Evolutionary conservation across 2,113 vertebrate species (phyloP), one percentile per base, ranked within the genome.

Genomic region (Climacteris rufus): DNA sequence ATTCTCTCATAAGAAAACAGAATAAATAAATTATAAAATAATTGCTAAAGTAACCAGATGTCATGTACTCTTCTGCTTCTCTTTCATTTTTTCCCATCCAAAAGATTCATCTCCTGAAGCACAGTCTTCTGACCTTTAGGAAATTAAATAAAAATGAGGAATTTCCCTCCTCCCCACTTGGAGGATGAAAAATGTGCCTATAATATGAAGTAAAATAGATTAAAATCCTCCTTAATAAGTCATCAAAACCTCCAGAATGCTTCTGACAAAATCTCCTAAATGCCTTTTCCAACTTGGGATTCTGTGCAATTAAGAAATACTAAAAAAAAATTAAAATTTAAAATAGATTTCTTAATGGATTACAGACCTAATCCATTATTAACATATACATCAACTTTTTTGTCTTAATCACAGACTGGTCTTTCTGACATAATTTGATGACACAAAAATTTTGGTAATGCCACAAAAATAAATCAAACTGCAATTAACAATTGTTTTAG

Each of bases 361-460:
- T 94, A 59, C 57, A 80, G 68, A 37, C 9, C 52, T 40, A 88
- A 84, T 94, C 50, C 78, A 59, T 86, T 66, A 93, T 89, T 94
- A 97, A 96, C 57, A 80, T 15, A 44, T 47, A 74, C 40, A 94
- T 87, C 77, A 93, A 82, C 33, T 53, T 93, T 93, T 93, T 70
- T 80, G 30, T 95, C 72, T 92, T 90, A 57, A 82, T 35, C 50
- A 91, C 61, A 95, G 35, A 64, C 35, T 83, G 63, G 77, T 96
- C 53, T 85, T 96, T 95, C 76, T 95, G 59, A 93, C 57, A 92
- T 85, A 87, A 94, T 93, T 60, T 94, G 44, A 93, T 89, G 63
- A 59, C 25, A 60, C 2, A 49, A 16, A 86, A 45, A 52, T 50
- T 57, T 95, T 94, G 80, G 35, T 68, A 92, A 94, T 65, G 81